Base-by-base conservation (phyloP, 1,140 invertebrate genomes). In the Pararge aegeria region DNA sequence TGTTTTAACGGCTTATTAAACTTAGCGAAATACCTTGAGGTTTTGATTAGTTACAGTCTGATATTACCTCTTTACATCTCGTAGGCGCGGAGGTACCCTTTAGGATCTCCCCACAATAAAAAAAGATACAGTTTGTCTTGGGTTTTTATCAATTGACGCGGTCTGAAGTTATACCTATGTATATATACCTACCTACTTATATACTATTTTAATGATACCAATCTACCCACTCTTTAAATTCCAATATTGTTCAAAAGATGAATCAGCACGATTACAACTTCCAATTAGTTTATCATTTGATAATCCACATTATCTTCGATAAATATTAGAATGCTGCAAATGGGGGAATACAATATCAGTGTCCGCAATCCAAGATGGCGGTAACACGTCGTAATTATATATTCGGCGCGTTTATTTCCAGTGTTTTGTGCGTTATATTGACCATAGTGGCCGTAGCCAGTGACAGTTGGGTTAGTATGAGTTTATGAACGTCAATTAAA, bases 301-400 rank as follows among this genome's bases (percentile, higher is more conserved):
- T 69, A 63, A 69, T 65, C 52, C 27, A 9, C 44, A 46, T 61
- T 60, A 67, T 53, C 34, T 29, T 51, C 55, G 48, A 38, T 59
- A 42, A 48, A 20, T 20, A 42, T 51, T 55, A 16, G 38, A 55
- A 48, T 48, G 20, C 15, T 37, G 18, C 24, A 2, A 42, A 49
- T 48, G 15, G 19, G 12, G 20, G 16, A 13, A 50, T 61, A 34
- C n/a, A 34, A n/a, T 71, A 71, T 69, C 57, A 68, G 55, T 49
- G 20, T 52, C 29, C 29, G 52, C 46, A 13, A 15, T 58, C 24
- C 65, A 83, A 72, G 24, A 88, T 88, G 85, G 85, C 85, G 52
- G 81, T 80, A 5, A 84, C 83, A 13, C 64, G 80, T 7, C 75
- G 85, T n/a, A 78, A 65, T 21, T 88, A 83, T 42, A 84, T 88